A percentile compares a stretch with the other conserved stretches of the same genome.
Conservation (phyloP, 2,888 invertebrate genomes). For the Scaeva pyrastri region DNA sequence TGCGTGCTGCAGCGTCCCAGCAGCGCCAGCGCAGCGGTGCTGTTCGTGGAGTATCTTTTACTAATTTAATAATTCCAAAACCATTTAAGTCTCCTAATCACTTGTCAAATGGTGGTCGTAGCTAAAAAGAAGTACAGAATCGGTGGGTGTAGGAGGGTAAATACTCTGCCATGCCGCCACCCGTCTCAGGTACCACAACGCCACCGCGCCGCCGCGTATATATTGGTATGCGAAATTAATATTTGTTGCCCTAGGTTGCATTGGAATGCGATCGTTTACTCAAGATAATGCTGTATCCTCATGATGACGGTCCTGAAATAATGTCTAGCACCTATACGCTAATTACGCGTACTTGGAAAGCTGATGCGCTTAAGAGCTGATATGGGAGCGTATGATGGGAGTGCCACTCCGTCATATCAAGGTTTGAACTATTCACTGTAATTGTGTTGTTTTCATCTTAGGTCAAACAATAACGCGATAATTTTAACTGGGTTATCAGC, state of each 20-base stretch:
- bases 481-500: conserved; percentile 61
- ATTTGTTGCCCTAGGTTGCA: conserved; percentile 57
- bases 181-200: neutral
- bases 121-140: neutral
- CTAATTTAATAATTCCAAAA: conserved; percentile 84
- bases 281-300: conserved; percentile 47
- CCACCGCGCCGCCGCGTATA: neutral
- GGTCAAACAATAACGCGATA: neutral
- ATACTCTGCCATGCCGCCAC: neutral
- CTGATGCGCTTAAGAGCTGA: neutral
- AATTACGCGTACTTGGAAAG: conserved; percentile 57
- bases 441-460: conserved; percentile 28
- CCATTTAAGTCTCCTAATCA: conserved; percentile 84
- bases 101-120: conserved; percentile 78
- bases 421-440: conserved; percentile 32
- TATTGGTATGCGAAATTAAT: conserved; percentile 47
- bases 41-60: conserved; percentile 77
- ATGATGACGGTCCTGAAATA: conserved; percentile 45
- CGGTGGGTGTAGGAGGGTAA: conserved; percentile 23
- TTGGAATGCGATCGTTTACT: conserved; percentile 62
- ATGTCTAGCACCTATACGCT: conserved; percentile 65
- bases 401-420: conserved; percentile 10
- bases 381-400: conserved; percentile 1
- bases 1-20: conserved; percentile 65
- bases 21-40: conserved; percentile 19